These are phyloP conservation scores for Myiozetetes cayanensis DNA, from an alignment of 2,113 vertebrate genomes.

Conservation along the genomic window DNA sequence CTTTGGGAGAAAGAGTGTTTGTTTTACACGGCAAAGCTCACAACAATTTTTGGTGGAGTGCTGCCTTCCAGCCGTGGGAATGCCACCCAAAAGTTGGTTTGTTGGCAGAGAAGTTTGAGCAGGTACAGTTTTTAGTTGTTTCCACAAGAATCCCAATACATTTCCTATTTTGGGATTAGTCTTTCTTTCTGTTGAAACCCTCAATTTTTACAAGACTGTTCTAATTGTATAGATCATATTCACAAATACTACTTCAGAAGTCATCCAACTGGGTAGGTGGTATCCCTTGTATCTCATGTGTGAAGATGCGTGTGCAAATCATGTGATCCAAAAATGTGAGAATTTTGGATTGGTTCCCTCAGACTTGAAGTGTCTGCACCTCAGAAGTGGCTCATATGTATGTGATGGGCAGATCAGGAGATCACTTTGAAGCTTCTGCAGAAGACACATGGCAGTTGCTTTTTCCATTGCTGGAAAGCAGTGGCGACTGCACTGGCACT, in stretches of 20 bases:
- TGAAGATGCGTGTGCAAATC: neutral
- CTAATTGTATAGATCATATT: neutral
- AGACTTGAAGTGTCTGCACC: neutral
- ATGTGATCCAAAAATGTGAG: neutral
- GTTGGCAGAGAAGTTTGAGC: neutral
- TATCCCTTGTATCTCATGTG: fast-evolving
- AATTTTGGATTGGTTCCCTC: neutral
- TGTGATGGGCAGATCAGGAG: neutral
- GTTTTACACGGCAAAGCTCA: neutral
- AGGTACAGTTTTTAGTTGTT: neutral
- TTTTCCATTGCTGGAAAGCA: neutral
- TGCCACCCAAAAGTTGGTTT: neutral
- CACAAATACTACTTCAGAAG: neutral
- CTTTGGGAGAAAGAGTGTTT: neutral
- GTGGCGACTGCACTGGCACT: neutral
- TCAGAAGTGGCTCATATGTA: neutral
- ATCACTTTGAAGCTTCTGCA: neutral
- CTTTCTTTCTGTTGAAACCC: neutral
- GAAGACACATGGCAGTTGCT: neutral
- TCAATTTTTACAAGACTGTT: neutral
- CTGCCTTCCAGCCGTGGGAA: neutral
- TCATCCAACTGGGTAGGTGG: neutral
- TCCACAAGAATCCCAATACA: neutral
- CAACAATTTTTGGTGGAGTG: neutral
- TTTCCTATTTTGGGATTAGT: neutral